Evolutionary conservation across 2,888 invertebrate species (phyloP), one percentile per base, ranked within the genome.

Genomic region (Pyrrhosoma nymphula): DNA sequence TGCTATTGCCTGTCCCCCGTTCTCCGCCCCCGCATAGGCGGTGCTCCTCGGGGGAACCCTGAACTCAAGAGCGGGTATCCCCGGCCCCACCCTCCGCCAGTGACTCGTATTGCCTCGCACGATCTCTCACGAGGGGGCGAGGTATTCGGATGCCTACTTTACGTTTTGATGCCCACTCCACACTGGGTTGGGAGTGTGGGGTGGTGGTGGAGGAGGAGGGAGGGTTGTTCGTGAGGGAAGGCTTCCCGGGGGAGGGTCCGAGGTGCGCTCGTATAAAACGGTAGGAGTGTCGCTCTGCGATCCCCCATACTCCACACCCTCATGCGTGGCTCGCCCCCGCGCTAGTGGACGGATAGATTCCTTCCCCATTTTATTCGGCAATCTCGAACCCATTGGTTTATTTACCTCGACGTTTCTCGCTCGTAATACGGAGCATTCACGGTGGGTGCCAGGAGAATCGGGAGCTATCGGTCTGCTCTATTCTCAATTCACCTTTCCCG

Each of bases 1-100:
- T 60, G 35, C 91, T 60, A 90, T 90, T 90, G 91, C 93, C 23
- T 47, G 47, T 63, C n/a, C 55, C 18, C 39, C 69, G 35, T n/a
- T 60, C 30, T 30, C 88, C 88, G 6, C n/a, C 88, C 88, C 39
- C n/a, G 35, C 88, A 20, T 8, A 20, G 6, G 60, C 60, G 20
- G 60, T 60, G 10, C 18, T 47, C 47, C 47, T 47, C 47, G 47
- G 47, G 2, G 47, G 47, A 47, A 47, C 47, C 8, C 47, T 47
- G 47, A 2, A 47, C 47, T 47, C 47, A 47, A 47, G n/a, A n/a
- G n/a, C n/a, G n/a, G 8, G 47, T 47, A 8, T 47, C 8, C 47
- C 47, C 8, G 8, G 47, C 4, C 8, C 47, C 47, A 4, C 47
- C 75, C 75, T 75, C 75, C 16, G 12, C 60, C 60, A 14, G 18